A percentile compares a stretch with the other conserved stretches of the same genome.
phyloP scores from a whole-genome alignment of 2,888 invertebrate genomes.

The Epistrophe grossulariae region DNA sequence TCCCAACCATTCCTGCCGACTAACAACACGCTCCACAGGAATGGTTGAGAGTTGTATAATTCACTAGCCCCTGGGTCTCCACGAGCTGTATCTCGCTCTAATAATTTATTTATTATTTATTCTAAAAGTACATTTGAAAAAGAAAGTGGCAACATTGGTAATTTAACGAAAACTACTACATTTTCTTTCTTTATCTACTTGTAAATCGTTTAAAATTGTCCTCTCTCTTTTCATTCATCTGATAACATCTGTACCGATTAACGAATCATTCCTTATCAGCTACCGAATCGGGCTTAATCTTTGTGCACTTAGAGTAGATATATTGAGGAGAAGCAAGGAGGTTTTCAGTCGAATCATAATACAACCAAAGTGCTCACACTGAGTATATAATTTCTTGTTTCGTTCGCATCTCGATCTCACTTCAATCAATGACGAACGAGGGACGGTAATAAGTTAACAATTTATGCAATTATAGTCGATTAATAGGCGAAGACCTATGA shows the following conservation, averaged over 20 bases:
- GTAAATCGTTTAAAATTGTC: constrained; percentile 5
- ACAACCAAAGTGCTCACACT: constrained; percentile 26
- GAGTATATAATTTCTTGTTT: constrained; percentile 27
- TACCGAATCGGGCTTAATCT: constrained; percentile 12
- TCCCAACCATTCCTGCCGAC: too few species aligned
- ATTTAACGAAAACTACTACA: neutral
- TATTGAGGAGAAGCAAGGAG: neutral
- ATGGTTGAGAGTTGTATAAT: too few species aligned
- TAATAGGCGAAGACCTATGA: constrained; percentile 32
- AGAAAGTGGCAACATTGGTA: too few species aligned
- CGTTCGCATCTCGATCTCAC: constrained; percentile 20
- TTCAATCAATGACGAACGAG: constrained; percentile 13
- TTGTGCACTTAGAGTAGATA: neutral
- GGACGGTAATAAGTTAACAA: constrained; percentile 42
- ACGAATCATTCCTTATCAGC: constrained; percentile 46
- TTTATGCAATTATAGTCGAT: constrained; percentile 50
- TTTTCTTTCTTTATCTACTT: constrained; percentile 8
- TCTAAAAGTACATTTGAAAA: too few species aligned
- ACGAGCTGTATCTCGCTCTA: too few species aligned
- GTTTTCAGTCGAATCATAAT: neutral
- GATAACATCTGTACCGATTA: constrained; percentile 23
- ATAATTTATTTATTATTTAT: too few species aligned
- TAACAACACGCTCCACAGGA: too few species aligned
- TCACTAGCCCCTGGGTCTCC: too few species aligned
- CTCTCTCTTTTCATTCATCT: neutral